phyloP scores from a whole-genome alignment of 2,888 invertebrate species.

The Noctua janthina region DNA sequence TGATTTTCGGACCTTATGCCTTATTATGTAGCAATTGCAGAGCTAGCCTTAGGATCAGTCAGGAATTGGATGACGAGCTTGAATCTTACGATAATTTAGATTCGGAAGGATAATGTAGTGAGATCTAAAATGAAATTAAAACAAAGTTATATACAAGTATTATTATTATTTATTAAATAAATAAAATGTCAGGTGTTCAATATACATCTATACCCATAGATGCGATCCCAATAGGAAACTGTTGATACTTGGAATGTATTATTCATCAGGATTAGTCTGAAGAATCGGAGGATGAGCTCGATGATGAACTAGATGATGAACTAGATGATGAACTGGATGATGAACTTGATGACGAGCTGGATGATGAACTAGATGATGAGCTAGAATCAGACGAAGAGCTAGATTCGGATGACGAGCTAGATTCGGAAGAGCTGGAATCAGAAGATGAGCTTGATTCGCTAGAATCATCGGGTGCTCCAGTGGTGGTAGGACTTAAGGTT shows the following conservation, averaged over 20 bases:
- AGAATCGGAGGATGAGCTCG: slow-evolving; percentile 30
- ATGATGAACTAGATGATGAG: slow-evolving; percentile 8
- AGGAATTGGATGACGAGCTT: neutral
- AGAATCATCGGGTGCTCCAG: neutral
- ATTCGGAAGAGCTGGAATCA: slow-evolving; percentile 7
- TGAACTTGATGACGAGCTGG: slow-evolving; percentile 8
- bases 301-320: slow-evolving; percentile 18
- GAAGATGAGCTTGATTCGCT: slow-evolving; percentile 9
- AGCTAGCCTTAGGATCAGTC: neutral
- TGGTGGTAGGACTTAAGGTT: neutral
- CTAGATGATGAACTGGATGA: neutral
- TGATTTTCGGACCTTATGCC: neutral
- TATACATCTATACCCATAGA: neutral
- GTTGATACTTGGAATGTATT: neutral
- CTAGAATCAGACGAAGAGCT: slow-evolving; percentile 19
- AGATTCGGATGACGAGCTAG: slow-evolving; percentile 7
- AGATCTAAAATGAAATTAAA: neutral
- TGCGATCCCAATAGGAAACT: neutral
- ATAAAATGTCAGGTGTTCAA: neutral
- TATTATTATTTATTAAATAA: neutral
- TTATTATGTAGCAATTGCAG: neutral
- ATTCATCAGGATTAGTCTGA: neutral
- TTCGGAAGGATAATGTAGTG: too few relatives aligned
- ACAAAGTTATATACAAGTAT: neutral
- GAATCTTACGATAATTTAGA: neutral